Conservation (phyloP, 1,140 invertebrate species). For the Megalopta genalis region DNA sequence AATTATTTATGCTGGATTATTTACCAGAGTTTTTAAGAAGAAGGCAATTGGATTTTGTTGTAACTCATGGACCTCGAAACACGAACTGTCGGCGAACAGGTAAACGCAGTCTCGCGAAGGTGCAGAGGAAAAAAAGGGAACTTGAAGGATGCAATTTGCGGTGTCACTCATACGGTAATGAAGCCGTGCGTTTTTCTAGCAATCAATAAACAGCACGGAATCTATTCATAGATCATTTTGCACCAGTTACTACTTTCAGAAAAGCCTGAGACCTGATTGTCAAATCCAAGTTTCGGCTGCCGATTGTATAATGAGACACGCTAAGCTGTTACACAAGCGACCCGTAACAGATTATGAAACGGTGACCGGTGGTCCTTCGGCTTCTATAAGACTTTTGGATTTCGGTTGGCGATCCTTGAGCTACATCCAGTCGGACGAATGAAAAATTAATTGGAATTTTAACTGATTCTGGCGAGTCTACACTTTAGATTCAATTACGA, state of each 20-base stretch:
- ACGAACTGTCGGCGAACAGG: neutral
- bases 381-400: neutral
- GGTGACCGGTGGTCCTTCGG: neutral
- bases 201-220: neutral
- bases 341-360: slow-evolving; percentile 24
- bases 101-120: neutral
- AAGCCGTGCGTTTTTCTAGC: neutral
- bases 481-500: no score
- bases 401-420: neutral
- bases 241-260: neutral
- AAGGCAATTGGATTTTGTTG: neutral
- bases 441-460: neutral
- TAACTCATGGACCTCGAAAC: neutral
- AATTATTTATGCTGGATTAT: no score
- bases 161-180: neutral
- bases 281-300: neutral
- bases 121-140: neutral
- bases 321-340: neutral
- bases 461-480: neutral
- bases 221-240: neutral
- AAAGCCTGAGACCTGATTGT: neutral
- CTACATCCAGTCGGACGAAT: neutral
- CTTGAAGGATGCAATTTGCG: neutral
- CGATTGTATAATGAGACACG: neutral
- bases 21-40: no score